Evolutionary conservation across 2,888 invertebrate genomes (phyloP).

Genomic region (Cantharis rufa): DNA sequence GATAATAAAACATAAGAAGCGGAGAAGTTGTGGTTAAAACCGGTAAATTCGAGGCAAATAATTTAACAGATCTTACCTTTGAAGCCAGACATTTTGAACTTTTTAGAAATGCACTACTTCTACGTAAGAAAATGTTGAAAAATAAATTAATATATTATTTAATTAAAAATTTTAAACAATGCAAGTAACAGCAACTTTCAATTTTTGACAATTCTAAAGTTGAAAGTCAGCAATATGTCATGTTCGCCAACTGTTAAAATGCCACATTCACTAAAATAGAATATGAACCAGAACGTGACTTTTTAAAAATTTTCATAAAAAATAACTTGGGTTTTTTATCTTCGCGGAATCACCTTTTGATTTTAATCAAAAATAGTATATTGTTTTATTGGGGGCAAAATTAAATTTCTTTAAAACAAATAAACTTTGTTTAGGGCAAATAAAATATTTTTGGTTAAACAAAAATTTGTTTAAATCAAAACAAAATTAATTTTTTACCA

Average conservation of each 20-base stretch:
- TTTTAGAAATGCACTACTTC: not conserved
- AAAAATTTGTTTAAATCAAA: too few species aligned
- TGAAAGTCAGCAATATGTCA: not conserved
- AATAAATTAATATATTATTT: not conserved
- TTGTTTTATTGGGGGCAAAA: too few species aligned
- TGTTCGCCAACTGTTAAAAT: not conserved
- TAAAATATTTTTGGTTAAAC: too few species aligned
- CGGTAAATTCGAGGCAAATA: not conserved
- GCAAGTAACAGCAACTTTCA: not conserved
- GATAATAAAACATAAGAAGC: not conserved
- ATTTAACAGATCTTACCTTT: conserved; percentile 9
- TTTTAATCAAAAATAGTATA: too few species aligned
- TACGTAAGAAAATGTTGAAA: not conserved
- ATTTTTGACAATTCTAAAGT: conserved; percentile 1
- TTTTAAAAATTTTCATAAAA: too few species aligned
- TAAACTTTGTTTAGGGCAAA: too few species aligned
- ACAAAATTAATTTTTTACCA: too few species aligned
- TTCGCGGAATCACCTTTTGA: too few species aligned
- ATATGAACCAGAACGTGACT: too few species aligned
- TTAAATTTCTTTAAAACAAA: too few species aligned
- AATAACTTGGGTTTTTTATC: too few species aligned
- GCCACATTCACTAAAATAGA: not conserved
- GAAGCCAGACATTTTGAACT: conserved; percentile 9
- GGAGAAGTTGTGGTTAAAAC: not conserved
- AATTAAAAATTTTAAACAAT: not conserved